Base-by-base conservation (phyloP, 2,888 invertebrate genomes). In the Vandiemenella viatica region DNA sequence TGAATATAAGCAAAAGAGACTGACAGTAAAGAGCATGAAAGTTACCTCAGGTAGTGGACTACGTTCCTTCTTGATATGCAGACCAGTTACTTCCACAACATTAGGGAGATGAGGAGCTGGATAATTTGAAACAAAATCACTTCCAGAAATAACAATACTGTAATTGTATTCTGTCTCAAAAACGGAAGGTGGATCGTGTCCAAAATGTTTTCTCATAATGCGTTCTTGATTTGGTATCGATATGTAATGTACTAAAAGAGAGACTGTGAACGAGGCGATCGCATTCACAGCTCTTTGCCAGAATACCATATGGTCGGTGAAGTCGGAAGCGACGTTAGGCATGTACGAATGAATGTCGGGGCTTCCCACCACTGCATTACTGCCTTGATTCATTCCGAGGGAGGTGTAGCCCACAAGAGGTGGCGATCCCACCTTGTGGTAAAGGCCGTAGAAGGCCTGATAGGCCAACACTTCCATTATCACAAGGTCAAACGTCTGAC, bases 401-500 rank as follows among this genome's bases (percentile, higher is more conserved):
- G 64, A 62, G 13, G 57, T 51, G 7, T 65, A 50, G 2, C 60
- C 66, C 47, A 78, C 71, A 40, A 73, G 67, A 4, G 75, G 73
- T 0, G 74, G 72, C 4, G 68, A 18, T 3, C 40, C 40, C 10
- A 18, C 10, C 10, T n/a, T 5, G 16, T 40, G 40, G 10, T 17
- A 10, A 10, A 40, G 16, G 16, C 40, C 40, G 18, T 40, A 40
- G 5, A 17, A 40, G 16, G n/a, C 10, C 16, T 40, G 40, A 15
- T 40, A 40, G 17, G 58, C 63, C 5, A 74, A 65, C n/a, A 69
- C 67, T 60, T 78, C 77, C 3, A 71, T 67, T 21, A 77, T 62
- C 1, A 76, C 68, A 26, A 75, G 58, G 59, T 77, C 77, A 54
- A 76, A 77, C 49, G 66, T 32, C 32, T 32, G 32, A n/a, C n/a